Evolutionary conservation across 2,797 vertebrate genomes (phyloP), one percentile per base, ranked within the genome.

Genomic region (Pseudopleuronectes americanus): DNA sequence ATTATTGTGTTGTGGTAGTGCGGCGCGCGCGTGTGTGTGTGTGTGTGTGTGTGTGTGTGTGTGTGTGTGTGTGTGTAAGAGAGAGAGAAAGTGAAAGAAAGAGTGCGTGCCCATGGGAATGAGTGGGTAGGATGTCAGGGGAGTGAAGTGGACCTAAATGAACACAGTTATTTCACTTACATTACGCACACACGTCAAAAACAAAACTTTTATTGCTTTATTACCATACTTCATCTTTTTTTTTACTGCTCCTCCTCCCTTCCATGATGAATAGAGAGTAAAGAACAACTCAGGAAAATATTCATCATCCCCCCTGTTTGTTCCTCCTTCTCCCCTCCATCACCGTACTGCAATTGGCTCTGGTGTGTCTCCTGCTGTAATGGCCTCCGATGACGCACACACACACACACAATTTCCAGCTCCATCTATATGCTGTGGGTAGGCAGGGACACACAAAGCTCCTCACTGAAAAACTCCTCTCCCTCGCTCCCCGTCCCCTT

Each of bases 341-440:
- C 79, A 48, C 6, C 41, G 21, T 33, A 47, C 36, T 58, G 58
- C 55, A 61, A 65, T 67, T 38, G 31, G 66, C 69, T 85, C 84
- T 86, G 86, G 75, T 74, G 43, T 80, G 75, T 89, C 72, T 91
- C 89, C 81, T 57, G 68, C 41, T 90, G 92, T 88, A 92, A 93
- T 90, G 87, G 92, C 77, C 77, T 28, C 67, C 65, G 87, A 80
- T 89, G 89, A 91, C 84, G 87, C 89, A 87, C 89, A 91, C 75
- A 87, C 75, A n/a, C n/a, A n/a, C n/a, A 86, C 82, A 86, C 82
- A 88, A 89, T 80, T 81, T 88, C 83, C 84, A 87, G 66, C 74
- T 80, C 81, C 81, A 79, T 90, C 86, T 90, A 84, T 85, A 85
- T 91, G 83, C 84, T 53, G 81, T 43, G 74, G 69, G 73, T 67